phyloP scores from a whole-genome alignment of 2,113 vertebrate species.

The Centropus unirufus region DNA sequence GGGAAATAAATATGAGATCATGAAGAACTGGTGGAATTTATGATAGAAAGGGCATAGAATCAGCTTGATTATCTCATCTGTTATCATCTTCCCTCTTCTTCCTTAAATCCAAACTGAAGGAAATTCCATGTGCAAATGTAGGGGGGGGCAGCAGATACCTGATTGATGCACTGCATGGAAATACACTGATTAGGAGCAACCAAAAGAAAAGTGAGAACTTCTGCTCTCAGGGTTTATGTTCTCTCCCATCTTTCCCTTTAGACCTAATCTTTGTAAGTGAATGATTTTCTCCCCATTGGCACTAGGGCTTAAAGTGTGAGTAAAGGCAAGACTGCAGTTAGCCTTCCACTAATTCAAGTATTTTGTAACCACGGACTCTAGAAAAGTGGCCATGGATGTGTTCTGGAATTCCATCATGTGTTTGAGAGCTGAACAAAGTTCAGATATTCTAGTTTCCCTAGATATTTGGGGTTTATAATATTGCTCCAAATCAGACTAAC shows the following conservation, averaged over 20 bases:
- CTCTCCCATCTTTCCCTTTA: neutral
- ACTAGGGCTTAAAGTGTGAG: neutral
- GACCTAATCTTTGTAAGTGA: neutral
- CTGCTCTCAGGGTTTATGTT: neutral
- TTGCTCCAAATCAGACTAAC: neutral
- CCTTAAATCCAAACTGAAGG: constrained; percentile 10
- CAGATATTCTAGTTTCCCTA: neutral
- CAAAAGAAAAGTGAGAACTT: neutral
- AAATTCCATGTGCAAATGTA: neutral
- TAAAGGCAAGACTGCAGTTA: neutral
- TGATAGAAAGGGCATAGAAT: neutral
- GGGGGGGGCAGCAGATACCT: neutral
- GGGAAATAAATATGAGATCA: neutral
- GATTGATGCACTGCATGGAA: neutral
- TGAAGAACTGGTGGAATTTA: neutral
- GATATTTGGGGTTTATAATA: neutral
- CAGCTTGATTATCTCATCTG: neutral
- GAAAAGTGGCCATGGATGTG: neutral
- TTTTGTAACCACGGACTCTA: neutral
- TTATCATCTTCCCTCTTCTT: neutral
- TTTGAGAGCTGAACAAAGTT: neutral
- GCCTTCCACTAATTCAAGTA: neutral
- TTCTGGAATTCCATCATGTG: neutral
- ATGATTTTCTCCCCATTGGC: neutral
- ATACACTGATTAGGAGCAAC: neutral